A percentile compares a stretch with the other conserved stretches of the same genome.
Conservation (phyloP, 2,797 vertebrate genomes). For the Anguilla megastoma region DNA sequence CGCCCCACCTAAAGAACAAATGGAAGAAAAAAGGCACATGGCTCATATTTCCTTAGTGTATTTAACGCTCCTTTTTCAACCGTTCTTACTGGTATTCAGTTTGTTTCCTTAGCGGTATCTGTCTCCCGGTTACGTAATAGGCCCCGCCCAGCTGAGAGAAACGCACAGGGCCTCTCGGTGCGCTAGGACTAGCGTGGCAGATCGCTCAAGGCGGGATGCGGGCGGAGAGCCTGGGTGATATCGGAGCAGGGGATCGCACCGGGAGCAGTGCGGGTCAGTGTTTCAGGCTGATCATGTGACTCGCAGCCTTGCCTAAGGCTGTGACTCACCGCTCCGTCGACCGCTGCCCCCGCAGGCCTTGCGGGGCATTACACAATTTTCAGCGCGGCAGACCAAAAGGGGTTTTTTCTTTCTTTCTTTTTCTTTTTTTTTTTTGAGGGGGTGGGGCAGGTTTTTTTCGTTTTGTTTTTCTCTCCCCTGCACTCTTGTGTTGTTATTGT, state of each 20-base stretch:
- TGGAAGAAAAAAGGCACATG: not conserved
- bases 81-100: not conserved
- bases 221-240: not conserved
- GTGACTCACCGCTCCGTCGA: conserved; percentile 21
- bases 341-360: conserved; percentile 22
- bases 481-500: not conserved
- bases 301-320: conserved; percentile 49
- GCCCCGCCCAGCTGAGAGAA: not conserved
- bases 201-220: not conserved
- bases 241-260: not conserved
- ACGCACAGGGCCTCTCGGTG: not conserved
- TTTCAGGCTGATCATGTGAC: conserved; percentile 64
- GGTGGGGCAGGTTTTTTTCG: not conserved
- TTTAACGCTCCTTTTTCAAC: not conserved
- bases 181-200: not conserved
- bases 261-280: conserved; percentile 57
- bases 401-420: not conserved
- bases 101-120: not conserved
- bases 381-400: not conserved
- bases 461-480: not conserved
- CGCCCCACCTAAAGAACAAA: not conserved
- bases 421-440: not conserved
- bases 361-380: not conserved
- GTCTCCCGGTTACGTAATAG: not conserved
- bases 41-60: not conserved